Evolutionary conservation across 2,888 invertebrate genomes (phyloP), one percentile per base, ranked within the genome.

Genomic region (Torymus tubicola): DNA sequence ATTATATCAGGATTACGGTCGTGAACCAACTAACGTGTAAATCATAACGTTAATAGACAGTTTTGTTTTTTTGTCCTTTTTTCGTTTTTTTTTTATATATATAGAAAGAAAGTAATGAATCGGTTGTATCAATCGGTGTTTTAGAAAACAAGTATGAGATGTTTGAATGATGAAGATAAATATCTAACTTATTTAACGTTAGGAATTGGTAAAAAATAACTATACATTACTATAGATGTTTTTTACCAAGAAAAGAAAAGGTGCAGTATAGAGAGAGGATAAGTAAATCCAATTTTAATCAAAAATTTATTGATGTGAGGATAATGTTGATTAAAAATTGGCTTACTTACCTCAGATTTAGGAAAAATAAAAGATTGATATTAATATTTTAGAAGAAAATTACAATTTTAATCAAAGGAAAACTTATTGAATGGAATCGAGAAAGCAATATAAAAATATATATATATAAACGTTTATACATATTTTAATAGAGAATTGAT

Each of bases 1-100:
- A 82, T 87, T 90, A 77, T 90, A 90, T 84, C 90, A 90, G 84
- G 84, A 90, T 83, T 90, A 90, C 60, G 87, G 88, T 50, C 85
- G 85, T 71, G 87, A 88, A 78, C 87, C 87, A 52, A 83, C 82
- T 73, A 82, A 82, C 71, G 85, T 87, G 67, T 89, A 84, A 86
- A 82, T 67, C 14, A 14, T 77, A 71, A 72, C 58, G 24, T 71
- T 69, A 55, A 55, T 50, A 74, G 74, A 21, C 61, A 67, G 14
- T 78, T 78, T 70, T 64, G 16, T 55, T 73, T 79, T 52, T 18
- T 71, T 63, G 31, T 67, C 74, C 75, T 81, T 73, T 21, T 78
- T 69, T 57, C 42, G 14, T 31, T 31, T 31, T 31, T 31, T 31
- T 31, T 31, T 31, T 31, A 2, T 31, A 2, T 31, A 2, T 31